Evolutionary conservation across 2,113 vertebrate genomes (phyloP).

Genomic region (Hymenochirus boettgeri): DNA sequence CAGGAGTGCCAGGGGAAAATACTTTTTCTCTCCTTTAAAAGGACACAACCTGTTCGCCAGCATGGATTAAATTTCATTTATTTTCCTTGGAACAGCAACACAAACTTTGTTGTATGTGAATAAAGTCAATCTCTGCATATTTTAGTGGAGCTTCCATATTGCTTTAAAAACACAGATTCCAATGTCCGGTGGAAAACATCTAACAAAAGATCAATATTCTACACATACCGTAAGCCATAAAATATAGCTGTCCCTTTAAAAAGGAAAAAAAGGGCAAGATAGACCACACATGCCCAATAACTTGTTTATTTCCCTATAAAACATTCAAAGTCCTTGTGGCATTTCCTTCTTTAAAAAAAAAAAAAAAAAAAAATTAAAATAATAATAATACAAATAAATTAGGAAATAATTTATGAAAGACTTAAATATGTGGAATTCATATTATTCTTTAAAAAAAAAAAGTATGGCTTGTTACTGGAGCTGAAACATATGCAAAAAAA

Average conservation of each 20-base stretch:
- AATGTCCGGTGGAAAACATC: too few species aligned
- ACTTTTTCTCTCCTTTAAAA: too few species aligned
- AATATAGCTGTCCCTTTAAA: neutral
- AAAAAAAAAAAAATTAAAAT: constrained; percentile 46
- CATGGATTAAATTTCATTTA: too few species aligned
- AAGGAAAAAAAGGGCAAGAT: constrained; percentile 11
- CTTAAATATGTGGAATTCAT: constrained; percentile 33
- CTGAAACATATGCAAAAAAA: neutral
- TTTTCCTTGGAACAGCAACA: too few species aligned
- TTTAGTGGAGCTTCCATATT: too few species aligned
- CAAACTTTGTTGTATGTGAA: too few species aligned
- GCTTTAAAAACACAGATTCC: too few species aligned
- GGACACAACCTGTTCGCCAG: too few species aligned
- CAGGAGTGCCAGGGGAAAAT: too few species aligned
- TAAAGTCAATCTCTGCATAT: too few species aligned
- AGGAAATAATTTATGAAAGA: constrained; percentile 57
- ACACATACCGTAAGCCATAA: too few species aligned
- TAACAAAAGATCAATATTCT: too few species aligned
- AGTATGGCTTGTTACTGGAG: constrained; percentile 24
- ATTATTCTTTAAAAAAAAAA: constrained; percentile 13
- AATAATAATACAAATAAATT: constrained; percentile 64
- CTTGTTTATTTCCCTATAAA: neutral
- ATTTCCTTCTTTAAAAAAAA: constrained; percentile 48
- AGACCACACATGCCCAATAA: neutral
- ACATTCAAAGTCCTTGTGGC: constrained; percentile 49